Conservation (phyloP, 2,888 invertebrate genomes). For the Sarcophaga variegata region DNA sequence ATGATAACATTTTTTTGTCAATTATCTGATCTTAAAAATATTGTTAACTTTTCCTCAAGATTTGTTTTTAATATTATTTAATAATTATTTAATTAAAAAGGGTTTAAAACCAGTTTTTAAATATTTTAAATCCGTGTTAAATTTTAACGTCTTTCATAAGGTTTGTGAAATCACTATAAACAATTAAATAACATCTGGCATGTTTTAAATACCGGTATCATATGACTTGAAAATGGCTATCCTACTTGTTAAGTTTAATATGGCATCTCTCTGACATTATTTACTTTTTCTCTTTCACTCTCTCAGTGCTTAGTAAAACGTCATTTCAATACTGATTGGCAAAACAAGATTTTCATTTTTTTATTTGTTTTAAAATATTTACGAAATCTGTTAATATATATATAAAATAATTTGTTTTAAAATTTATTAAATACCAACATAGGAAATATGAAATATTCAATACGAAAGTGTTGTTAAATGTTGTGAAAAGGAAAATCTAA, state of each 20-base stretch:
- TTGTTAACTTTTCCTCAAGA: too few species aligned
- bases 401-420: neutral
- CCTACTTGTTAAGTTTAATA: neutral
- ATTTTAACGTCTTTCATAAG: neutral
- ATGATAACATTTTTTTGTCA: too few species aligned
- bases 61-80: too few species aligned
- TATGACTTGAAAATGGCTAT: too few species aligned
- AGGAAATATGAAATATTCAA: neutral
- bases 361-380: slow-evolving; percentile 4
- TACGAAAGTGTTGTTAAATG: neutral
- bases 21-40: too few species aligned
- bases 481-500: neutral
- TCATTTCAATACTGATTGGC: slow-evolving; percentile 23
- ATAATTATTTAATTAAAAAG: too few species aligned
- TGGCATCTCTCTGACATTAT: neutral
- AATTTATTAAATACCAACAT: neutral
- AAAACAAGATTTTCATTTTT: slow-evolving; percentile 5
- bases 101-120: too few species aligned
- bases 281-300: neutral
- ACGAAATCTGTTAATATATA: neutral
- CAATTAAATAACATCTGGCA: neutral
- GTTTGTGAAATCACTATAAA: neutral
- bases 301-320: slow-evolving; percentile 21
- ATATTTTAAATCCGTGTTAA: neutral
- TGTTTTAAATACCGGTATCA: neutral